Percentiles rank a stretch among this genome's conserved stretches.
Conservation (phyloP, 2,113 vertebrate genomes). For the Sylvietta virens region DNA sequence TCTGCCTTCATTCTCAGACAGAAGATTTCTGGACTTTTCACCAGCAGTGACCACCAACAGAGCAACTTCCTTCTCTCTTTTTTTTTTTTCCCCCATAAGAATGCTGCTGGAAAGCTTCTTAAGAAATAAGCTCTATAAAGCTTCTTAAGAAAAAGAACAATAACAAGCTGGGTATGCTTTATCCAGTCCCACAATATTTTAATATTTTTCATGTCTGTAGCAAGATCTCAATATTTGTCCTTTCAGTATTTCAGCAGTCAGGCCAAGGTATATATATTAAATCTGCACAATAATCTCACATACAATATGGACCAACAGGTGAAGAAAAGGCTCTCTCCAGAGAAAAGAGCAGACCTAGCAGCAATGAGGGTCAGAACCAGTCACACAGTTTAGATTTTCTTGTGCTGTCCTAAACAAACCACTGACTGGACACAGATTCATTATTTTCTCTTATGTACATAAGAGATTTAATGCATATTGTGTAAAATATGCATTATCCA, state of each 20-base stretch:
- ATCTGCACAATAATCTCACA: neutral
- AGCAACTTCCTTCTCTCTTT: neutral
- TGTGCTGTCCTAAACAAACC: neutral
- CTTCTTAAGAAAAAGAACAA: conserved; percentile 43
- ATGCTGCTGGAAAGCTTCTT: conserved; percentile 10
- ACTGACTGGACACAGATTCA: neutral
- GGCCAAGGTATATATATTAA: neutral
- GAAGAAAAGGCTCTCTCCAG: neutral
- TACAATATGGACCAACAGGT: neutral
- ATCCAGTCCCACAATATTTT: neutral
- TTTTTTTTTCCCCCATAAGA: neutral
- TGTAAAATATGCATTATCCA: neutral
- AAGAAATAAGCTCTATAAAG: conserved; percentile 25
- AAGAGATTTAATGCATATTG: neutral
- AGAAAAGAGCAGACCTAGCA: neutral
- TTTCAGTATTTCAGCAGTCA: neutral
- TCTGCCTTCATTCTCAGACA: neutral
- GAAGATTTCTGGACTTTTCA: neutral
- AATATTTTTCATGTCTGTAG: neutral
- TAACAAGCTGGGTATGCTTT: neutral
- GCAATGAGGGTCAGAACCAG: neutral
- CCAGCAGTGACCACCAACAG: neutral
- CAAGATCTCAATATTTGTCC: neutral
- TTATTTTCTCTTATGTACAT: neutral
- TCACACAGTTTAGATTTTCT: neutral